Base-by-base conservation (phyloP, 2,797 vertebrate genomes). In the Uromys caudimaculatus region DNA sequence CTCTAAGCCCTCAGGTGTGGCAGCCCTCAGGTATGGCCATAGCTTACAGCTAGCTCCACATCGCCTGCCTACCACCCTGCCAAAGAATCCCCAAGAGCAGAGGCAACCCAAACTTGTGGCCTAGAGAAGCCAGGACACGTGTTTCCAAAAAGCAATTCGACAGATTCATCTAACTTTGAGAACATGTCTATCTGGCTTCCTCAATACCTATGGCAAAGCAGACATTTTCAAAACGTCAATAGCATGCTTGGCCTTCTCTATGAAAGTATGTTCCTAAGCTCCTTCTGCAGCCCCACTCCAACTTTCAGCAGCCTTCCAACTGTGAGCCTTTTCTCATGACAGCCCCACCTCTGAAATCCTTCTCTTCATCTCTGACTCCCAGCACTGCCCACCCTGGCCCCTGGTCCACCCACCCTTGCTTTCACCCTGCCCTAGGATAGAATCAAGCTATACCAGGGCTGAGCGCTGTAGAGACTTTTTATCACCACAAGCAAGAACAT, bases 401-500 rank as follows among this genome's bases (percentile, higher is more conserved):
- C 32, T 71, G 67, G 14, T 27, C 16, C 4, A 24, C 23, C 54
- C 58, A 41, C 7, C 1, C 5, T 2, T 21, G 44, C 52, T 41
- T 38, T 86, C 50, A 9, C 78, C 23, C 82, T 73, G 75, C 73
- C 89, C 41, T 14, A 8, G 56, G 21, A 29, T 12, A 12, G 29
- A 71, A 12, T 3, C 14, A 38, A 62, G 82, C 10, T 19, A 44
- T 23, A 35, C 12, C 50, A 73, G 89, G 47, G 14, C 44, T 83
- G 56, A n/a, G 8, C 50, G 7, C 29, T 3, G 77, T 3, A 73
- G 35, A 85, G 81, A 41, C 64, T 90, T 86, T 92, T 94, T 82
- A 64, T 56, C 50, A 64, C 75, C 64, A 21, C 6, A 47, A 97
- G 93, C 88, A 52, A 91, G 92, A 92, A 86, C 89, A 91, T 89